A percentile compares a stretch with the other conserved stretches of the same genome.
phyloP scores from a whole-genome alignment of 2,797 vertebrate genomes.

The Eulemur coronatus region DNA sequence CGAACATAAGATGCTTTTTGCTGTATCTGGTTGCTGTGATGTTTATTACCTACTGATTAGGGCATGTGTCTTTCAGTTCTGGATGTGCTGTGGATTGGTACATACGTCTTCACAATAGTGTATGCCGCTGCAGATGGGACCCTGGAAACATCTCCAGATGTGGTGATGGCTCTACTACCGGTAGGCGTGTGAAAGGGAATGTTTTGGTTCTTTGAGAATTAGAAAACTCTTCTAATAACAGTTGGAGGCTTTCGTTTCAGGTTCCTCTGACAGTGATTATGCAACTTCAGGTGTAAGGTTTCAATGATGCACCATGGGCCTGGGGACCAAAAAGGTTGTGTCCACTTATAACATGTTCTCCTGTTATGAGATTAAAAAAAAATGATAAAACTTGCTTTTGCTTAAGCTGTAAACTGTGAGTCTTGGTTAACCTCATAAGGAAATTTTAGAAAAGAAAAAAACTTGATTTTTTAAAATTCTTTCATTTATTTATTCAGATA shows the following conservation, averaged over 20 bases:
- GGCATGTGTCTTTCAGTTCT: conserved; percentile 87
- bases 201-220: neutral
- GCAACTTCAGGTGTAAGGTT: neutral
- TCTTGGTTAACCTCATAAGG: neutral
- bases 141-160: conserved; percentile 92
- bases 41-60: neutral
- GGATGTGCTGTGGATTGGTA: conserved; percentile 96
- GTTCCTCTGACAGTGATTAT: neutral
- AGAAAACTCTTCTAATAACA: neutral
- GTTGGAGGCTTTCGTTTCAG: neutral
- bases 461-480: neutral
- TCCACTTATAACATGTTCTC: fast-evolving
- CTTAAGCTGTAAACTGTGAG: neutral
- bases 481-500: neutral
- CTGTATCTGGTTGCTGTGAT: neutral
- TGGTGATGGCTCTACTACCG: conserved; percentile 93
- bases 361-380: neutral
- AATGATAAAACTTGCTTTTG: neutral
- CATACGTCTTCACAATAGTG: conserved; percentile 92
- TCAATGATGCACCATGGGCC: fast-evolving
- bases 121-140: conserved; percentile 94
- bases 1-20: neutral
- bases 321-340: neutral
- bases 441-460: conserved; percentile 11
- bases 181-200: conserved; percentile 84